Conservation (phyloP, 2,113 vertebrate genomes). For the Fregata magnificens region DNA sequence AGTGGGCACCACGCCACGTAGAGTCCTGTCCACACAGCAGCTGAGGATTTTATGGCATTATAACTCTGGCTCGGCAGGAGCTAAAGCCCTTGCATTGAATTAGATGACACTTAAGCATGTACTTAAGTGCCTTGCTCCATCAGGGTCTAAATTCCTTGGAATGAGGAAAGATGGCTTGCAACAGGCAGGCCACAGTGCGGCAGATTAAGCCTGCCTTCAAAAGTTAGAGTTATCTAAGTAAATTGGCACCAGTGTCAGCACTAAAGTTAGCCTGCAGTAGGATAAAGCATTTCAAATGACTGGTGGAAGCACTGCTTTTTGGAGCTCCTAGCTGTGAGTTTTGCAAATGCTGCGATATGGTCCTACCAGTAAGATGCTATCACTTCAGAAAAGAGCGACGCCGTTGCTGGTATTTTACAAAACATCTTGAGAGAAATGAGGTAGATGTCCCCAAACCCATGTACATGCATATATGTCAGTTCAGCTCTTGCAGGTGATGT, state of each 20-base stretch:
- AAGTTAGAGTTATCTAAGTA: background rate
- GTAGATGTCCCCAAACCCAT: background rate
- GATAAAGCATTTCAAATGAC: background rate
- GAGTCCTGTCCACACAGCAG: rapidly evolving
- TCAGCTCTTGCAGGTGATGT: background rate
- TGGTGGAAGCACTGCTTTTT: background rate
- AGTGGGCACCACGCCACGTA: rapidly evolving
- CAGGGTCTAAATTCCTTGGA: background rate
- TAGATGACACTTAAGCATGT: background rate
- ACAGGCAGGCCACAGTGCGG: background rate
- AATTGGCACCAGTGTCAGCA: background rate
- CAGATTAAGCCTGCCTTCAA: background rate
- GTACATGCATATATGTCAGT: background rate
- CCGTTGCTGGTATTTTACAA: background rate
- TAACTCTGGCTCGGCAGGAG: background rate
- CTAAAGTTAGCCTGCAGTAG: background rate
- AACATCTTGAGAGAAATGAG: background rate
- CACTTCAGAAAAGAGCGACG: rapidly evolving
- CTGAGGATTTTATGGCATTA: background rate
- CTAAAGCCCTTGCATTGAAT: background rate
- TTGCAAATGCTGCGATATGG: background rate
- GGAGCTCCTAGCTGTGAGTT: background rate
- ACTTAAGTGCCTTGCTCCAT: background rate
- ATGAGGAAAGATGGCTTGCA: background rate
- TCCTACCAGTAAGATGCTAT: background rate